Evolutionary conservation across 2,888 invertebrate genomes (phyloP).

Genomic region (Pherbina coryleti): DNA sequence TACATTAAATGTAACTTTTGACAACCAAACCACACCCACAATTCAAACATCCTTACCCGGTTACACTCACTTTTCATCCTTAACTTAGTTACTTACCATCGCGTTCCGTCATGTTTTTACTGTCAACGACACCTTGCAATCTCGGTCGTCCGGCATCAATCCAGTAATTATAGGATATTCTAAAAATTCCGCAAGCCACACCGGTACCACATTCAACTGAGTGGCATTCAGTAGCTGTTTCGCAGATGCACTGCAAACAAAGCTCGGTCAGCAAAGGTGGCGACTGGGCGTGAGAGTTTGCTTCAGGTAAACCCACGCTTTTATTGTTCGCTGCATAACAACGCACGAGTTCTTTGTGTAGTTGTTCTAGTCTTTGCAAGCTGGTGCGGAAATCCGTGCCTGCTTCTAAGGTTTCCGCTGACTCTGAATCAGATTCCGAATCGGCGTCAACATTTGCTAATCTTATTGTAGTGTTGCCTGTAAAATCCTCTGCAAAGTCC

Average conservation of each 20-base stretch:
- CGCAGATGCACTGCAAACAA: constrained; percentile 60
- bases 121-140: constrained; percentile 25
- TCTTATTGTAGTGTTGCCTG: neutral
- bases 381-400: constrained; percentile 1
- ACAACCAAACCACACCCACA: neutral
- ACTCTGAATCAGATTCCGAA: neutral
- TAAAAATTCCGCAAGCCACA: constrained; percentile 56
- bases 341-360: neutral
- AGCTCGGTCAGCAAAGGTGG: constrained; percentile 33
- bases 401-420: neutral
- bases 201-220: constrained; percentile 46
- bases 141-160: constrained; percentile 54
- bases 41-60: neutral
- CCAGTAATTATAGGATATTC: constrained; percentile 60
- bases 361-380: neutral
- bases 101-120: neutral
- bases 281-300: neutral
- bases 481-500: neutral
- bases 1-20: too few relatives aligned
- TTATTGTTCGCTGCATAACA: neutral
- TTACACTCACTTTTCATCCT: constrained; percentile 15
- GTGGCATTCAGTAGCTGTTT: constrained; percentile 50
- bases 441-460: neutral
- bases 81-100: neutral
- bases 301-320: neutral